Evolutionary conservation across 2,888 invertebrate genomes (phyloP).

Genomic region (Marronus borbonicus): DNA sequence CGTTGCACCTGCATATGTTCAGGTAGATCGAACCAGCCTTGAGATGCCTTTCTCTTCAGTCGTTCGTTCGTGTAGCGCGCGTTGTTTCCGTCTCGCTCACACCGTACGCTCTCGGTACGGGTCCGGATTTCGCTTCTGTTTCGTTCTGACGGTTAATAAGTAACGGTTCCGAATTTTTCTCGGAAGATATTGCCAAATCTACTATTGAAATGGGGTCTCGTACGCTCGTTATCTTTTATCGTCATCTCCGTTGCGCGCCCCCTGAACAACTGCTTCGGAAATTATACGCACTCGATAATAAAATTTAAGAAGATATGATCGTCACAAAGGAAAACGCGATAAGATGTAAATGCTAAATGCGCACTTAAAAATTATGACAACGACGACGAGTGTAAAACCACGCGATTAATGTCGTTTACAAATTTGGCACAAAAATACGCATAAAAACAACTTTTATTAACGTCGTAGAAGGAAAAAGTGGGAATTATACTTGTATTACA

Average conservation of each 20-base stretch:
- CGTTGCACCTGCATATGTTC: slow-evolving; percentile 61
- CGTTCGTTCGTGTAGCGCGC: slow-evolving; percentile 48
- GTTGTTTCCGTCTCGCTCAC: slow-evolving; percentile 52
- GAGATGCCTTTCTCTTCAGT: slow-evolving; percentile 60
- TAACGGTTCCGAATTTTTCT: slow-evolving; percentile 63
- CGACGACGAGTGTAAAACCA: background rate
- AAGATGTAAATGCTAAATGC: slow-evolving; percentile 18
- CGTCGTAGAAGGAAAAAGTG: background rate
- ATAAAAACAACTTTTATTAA: background rate
- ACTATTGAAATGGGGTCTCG: slow-evolving; percentile 51
- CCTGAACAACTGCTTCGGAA: slow-evolving; percentile 13
- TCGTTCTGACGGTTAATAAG: slow-evolving; percentile 57
- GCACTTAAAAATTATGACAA: background rate
- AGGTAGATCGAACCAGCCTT: slow-evolving; percentile 62
- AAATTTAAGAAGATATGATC: slow-evolving; percentile 25
- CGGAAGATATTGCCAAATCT: slow-evolving; percentile 58
- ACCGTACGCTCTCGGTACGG: slow-evolving; percentile 2
- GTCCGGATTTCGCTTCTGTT: slow-evolving; percentile 51
- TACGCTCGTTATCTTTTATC: slow-evolving; percentile 39
- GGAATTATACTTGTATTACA: background rate
- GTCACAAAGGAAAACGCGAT: slow-evolving; percentile 30
- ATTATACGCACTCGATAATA: slow-evolving; percentile 19
- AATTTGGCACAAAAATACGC: background rate
- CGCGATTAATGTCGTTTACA: background rate
- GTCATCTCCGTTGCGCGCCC: slow-evolving; percentile 26